Percentiles rank a stretch among this genome's conserved stretches.
Conservation (phyloP, 2,888 invertebrate genomes). For the Drosophila fungiperda region DNA sequence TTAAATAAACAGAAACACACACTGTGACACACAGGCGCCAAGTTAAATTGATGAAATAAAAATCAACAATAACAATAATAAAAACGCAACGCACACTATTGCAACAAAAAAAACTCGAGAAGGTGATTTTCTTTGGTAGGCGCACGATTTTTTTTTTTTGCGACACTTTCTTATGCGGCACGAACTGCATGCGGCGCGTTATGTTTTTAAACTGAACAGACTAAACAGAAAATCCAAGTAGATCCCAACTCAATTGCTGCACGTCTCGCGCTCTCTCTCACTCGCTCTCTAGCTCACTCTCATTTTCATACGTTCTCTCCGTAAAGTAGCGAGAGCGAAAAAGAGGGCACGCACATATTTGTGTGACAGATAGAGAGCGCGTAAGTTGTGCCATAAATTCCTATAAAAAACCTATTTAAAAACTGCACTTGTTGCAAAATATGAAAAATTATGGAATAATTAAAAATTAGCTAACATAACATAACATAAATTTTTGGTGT, state of each 20-base stretch:
- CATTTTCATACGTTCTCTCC: conserved; percentile 16
- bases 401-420: conserved; percentile 24
- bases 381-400: conserved; percentile 25
- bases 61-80: conserved; percentile 23
- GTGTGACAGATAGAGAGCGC: conserved; percentile 9
- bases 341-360: conserved; percentile 4
- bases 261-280: conserved; percentile 10
- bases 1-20: conserved; percentile 28
- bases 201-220: conserved; percentile 52
- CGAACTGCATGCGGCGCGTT: conserved; percentile 49
- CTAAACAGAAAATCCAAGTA: conserved; percentile 48
- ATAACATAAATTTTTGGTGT: conserved; percentile 2
- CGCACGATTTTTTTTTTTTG: conserved; percentile 24
- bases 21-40: conserved; percentile 1
- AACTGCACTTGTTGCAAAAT: conserved; percentile 30
- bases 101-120: conserved; percentile 12
- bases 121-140: conserved; percentile 37
- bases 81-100: conserved; percentile 28
- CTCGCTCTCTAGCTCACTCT: conserved; percentile 10
- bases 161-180: conserved; percentile 22
- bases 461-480: neutral
- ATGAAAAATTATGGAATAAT: conserved; percentile 9
- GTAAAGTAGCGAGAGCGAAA: conserved; percentile 4
- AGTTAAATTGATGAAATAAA: conserved; percentile 37
- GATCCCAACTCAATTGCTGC: conserved; percentile 38